Evolutionary conservation across 2,113 vertebrate species (phyloP).

Genomic region (Nothocercus nigrocapillus): DNA sequence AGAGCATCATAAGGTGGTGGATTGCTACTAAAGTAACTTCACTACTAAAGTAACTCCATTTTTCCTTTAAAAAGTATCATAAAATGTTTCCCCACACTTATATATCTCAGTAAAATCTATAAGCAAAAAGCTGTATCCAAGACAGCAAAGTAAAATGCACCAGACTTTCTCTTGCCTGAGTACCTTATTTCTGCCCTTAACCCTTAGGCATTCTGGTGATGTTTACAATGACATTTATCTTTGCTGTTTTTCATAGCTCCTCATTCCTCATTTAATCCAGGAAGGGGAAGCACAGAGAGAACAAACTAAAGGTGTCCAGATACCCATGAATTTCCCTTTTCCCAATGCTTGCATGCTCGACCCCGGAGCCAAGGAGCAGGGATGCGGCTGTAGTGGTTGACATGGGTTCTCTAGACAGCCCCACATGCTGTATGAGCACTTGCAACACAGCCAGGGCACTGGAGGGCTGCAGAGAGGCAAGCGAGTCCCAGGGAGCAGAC

Average conservation of each 20-base stretch:
- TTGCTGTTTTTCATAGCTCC: background rate
- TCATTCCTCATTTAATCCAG: background rate
- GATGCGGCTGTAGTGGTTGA: background rate
- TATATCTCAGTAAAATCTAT: background rate
- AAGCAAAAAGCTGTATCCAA: background rate
- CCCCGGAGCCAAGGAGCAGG: background rate
- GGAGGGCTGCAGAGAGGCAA: background rate
- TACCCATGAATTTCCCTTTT: background rate
- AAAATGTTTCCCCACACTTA: background rate
- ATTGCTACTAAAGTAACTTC: background rate
- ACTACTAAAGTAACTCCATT: background rate
- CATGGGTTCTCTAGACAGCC: background rate
- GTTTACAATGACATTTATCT: background rate
- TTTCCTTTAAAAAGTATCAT: background rate
- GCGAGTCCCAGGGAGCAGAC: background rate
- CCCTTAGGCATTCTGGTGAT: background rate
- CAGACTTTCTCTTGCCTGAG: background rate
- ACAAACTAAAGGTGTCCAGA: background rate
- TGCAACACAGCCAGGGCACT: background rate
- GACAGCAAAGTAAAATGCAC: background rate
- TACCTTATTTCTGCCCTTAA: background rate
- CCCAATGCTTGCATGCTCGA: background rate
- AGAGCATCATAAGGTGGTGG: background rate
- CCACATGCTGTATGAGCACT: rapidly evolving
- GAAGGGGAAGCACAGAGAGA: background rate